phyloP scores from a whole-genome alignment of 2,113 vertebrate genomes.

The Gallinago media region DNA sequence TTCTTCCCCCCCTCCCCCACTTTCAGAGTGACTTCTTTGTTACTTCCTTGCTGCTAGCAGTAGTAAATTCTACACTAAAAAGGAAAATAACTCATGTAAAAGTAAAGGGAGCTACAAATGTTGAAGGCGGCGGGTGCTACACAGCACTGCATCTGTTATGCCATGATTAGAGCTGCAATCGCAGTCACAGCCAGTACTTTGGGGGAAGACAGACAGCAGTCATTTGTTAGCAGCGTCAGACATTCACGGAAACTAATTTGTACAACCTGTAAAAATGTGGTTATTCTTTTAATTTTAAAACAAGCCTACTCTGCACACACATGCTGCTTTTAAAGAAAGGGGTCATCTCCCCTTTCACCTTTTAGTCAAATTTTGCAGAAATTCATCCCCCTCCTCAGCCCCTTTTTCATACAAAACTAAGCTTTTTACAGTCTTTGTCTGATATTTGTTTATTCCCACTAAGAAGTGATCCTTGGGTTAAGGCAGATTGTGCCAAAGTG shows the following conservation, averaged over 20 bases:
- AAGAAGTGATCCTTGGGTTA: background rate
- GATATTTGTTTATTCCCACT: background rate
- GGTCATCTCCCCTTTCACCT: background rate
- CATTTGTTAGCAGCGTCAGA: background rate
- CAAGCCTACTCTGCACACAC: background rate
- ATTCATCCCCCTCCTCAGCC: background rate
- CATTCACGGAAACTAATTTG: background rate
- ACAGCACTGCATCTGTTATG: constrained; percentile 28
- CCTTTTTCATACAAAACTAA: background rate
- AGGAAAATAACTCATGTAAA: background rate
- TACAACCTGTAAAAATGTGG: background rate
- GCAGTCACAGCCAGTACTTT: background rate
- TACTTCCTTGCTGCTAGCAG: background rate
- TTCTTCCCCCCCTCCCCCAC: no score
- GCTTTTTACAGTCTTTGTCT: background rate
- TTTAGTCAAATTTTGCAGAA: background rate
- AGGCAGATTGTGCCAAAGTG: background rate
- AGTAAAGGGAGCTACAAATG: background rate
- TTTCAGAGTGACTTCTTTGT: background rate
- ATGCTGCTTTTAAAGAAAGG: background rate
- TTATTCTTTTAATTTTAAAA: background rate
- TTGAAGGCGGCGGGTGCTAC: background rate
- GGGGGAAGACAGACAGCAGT: background rate
- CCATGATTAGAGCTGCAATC: constrained; percentile 45
- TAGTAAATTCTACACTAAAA: constrained; percentile 32